These are phyloP conservation scores for Drosophila repleta DNA, from an alignment of 1,140 invertebrate species.

Conservation along the genomic window DNA sequence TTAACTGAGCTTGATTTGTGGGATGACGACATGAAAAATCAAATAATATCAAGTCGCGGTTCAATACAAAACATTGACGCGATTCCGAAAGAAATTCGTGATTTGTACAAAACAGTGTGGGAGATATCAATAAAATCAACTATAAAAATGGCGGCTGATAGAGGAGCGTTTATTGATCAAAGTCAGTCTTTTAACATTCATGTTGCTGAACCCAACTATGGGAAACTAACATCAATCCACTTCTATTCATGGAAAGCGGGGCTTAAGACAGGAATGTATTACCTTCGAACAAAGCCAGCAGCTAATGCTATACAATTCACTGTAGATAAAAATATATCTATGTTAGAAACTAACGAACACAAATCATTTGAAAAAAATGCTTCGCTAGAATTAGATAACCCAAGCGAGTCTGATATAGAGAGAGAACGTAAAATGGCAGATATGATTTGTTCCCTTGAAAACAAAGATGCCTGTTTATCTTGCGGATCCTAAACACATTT, in stretches of 20 bases:
- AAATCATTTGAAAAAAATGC: slow-evolving; percentile 28
- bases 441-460: slow-evolving; percentile 94
- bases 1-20: slow-evolving; percentile 95
- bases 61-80: slow-evolving; percentile 96
- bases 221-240: slow-evolving; percentile 98
- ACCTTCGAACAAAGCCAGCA: slow-evolving; percentile 97
- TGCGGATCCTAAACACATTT: slow-evolving; percentile 86
- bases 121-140: slow-evolving; percentile 98
- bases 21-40: slow-evolving; percentile 98
- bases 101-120: slow-evolving; percentile 99
- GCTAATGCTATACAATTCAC: slow-evolving; percentile 99
- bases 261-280: slow-evolving; percentile 99
- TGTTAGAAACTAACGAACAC: slow-evolving; percentile 25
- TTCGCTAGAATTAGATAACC: slow-evolving; percentile 7
- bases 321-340: slow-evolving; percentile 93
- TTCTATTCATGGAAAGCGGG: slow-evolving; percentile 99
- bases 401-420: slow-evolving; percentile 55
- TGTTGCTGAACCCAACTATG: slow-evolving; percentile 96
- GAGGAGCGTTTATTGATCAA: slow-evolving; percentile 99
- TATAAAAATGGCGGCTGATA: slow-evolving; percentile 98
- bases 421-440: slow-evolving; percentile 89
- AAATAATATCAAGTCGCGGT: slow-evolving; percentile 95
- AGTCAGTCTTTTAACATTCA: slow-evolving; percentile 99
- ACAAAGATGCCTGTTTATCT: slow-evolving; percentile 95
- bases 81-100: slow-evolving; percentile 95